Base-by-base conservation (phyloP, 2,888 invertebrate species). In the Hyposoter didymator region DNA sequence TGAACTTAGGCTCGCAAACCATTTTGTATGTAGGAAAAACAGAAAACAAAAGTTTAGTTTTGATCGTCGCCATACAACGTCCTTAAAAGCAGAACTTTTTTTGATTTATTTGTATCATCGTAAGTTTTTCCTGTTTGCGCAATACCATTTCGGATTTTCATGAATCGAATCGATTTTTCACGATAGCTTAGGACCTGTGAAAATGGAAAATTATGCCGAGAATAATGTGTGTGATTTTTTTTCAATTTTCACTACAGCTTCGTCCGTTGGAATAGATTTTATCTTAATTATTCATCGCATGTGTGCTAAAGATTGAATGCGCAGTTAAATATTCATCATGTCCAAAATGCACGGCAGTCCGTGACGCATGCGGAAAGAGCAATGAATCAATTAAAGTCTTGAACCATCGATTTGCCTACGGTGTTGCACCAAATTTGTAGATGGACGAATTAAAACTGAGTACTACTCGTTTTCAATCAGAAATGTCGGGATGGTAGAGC, bases 371-470 rank as follows among this genome's bases (percentile, higher is more conserved):
- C 22, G 2, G 6, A 72, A 45, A 49, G 49, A 49, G 43, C 22
- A 43, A 69, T 49, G 32, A 47, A 81, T 73, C 45, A 69, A 64
- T 82, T 64, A 17, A 28, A 19, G 39, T 14, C 17, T 19, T 10
- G 49, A 22, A 70, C 19, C 10, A 55, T 52, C 64, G 43, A 73
- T 82, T 35, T 35, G 49, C 59, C 72, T 12, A n/a, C 3, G 35
- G 17, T 35, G 4, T 66, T n/a, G 22, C 35, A 28, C 17, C 49
- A 17, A 35, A 39, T 22, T 35, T 12, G 69, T 49, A 32, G 14
- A 47, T 43, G 62, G 8, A 52, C n/a, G 67, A 35, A 47, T 32
- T 76, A 67, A 70, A 78, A 73, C 66, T 73, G 66, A 78, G 73
- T 73, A 73, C 35, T 45, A 19, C 22, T 73, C 49, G 59, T 67